phyloP scores from a whole-genome alignment of 2,113 vertebrate genomes.

The Callorhinus ursinus region DNA sequence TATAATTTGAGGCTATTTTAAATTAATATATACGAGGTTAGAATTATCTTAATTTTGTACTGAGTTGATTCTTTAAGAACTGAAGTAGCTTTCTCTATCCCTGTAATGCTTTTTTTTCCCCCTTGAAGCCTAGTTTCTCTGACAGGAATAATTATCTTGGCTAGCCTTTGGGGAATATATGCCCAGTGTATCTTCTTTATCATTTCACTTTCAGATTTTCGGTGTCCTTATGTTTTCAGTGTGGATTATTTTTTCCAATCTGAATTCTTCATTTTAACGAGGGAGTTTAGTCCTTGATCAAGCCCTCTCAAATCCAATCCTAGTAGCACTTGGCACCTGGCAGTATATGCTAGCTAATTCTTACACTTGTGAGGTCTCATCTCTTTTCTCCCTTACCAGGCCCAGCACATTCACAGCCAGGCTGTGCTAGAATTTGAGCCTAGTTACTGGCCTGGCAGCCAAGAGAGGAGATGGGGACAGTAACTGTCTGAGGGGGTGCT shows the following conservation, averaged over 20 bases:
- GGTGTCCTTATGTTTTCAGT: slow-evolving; percentile 7
- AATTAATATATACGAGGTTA: neutral
- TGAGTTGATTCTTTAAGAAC: neutral
- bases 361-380: neutral
- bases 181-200: neutral
- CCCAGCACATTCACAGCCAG: neutral
- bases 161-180: neutral
- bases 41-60: neutral
- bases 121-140: neutral
- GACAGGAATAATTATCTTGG: neutral
- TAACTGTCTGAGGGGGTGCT: neutral
- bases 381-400: neutral
- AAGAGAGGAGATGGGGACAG: neutral
- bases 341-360: neutral
- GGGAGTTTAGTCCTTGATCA: neutral
- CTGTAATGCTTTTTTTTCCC: neutral
- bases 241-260: neutral
- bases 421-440: neutral
- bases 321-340: neutral
- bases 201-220: neutral
- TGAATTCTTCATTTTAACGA: neutral
- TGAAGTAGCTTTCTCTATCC: neutral
- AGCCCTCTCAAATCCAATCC: neutral
- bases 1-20: neutral
- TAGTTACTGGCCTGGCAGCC: neutral